These are phyloP conservation scores for Falco punctatus DNA, from an alignment of 2,113 vertebrate genomes.

Conservation along the genomic window DNA sequence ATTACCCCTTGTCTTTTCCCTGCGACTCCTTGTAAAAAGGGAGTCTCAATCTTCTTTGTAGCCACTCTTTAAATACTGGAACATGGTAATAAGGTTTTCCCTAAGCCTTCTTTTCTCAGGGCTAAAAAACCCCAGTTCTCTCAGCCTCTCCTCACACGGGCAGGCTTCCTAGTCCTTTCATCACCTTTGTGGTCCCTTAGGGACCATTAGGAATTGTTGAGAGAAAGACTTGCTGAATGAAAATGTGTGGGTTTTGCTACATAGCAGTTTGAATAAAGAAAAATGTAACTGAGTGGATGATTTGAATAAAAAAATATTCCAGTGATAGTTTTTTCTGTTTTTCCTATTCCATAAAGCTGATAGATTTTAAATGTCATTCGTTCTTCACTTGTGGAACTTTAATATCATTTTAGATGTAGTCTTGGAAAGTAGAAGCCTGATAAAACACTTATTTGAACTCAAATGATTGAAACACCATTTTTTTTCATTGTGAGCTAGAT, in stretches of 20 bases:
- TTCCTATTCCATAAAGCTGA: background rate
- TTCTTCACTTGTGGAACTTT: background rate
- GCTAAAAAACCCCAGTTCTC: background rate
- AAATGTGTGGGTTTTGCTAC: background rate
- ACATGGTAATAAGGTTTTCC: background rate
- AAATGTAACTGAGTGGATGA: background rate
- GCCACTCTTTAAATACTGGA: background rate
- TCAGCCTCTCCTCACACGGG: background rate
- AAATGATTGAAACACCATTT: background rate
- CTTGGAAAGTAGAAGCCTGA: background rate
- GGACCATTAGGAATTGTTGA: background rate
- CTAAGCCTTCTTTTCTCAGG: background rate
- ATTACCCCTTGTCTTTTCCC: background rate
- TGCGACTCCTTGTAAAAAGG: background rate
- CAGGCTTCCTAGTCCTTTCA: background rate
- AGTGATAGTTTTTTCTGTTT: background rate
- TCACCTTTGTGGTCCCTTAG: background rate
- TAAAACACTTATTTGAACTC: slow-evolving; percentile 22
- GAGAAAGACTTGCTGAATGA: background rate
- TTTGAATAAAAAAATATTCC: background rate
- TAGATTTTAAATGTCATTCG: background rate
- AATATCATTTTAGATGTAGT: slow-evolving; percentile 3
- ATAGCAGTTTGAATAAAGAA: background rate
- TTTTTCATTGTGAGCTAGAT: background rate
- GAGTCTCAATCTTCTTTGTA: background rate